phyloP scores from a whole-genome alignment of 2,888 invertebrate species.

The Drosophila neonasuta region DNA sequence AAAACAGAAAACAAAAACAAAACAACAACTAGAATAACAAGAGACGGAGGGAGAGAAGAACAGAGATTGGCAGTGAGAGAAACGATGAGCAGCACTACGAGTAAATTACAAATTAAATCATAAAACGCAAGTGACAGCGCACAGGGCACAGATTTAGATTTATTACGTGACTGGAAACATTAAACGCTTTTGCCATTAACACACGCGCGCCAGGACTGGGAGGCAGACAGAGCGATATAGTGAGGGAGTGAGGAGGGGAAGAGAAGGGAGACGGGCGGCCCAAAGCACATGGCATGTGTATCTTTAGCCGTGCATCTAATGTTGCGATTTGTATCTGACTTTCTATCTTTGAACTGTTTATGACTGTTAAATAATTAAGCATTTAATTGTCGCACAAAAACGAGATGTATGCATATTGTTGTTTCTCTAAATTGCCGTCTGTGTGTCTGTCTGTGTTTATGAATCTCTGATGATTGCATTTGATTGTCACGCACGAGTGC shows the following conservation, averaged over 20 bases:
- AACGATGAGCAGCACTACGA: constrained; percentile 50
- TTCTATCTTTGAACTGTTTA: constrained; percentile 25
- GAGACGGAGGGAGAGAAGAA: constrained; percentile 5
- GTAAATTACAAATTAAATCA: constrained; percentile 77
- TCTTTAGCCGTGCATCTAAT: constrained; percentile 28
- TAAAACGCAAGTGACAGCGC: constrained; percentile 78
- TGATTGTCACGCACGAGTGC: constrained; percentile 20
- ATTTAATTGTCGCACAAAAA: constrained; percentile 49
- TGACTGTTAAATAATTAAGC: constrained; percentile 35
- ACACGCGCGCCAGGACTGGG: constrained; percentile 63
- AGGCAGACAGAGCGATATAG: not conserved
- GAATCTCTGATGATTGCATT: not conserved
- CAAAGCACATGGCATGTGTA: constrained; percentile 35
- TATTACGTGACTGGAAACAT: constrained; percentile 77
- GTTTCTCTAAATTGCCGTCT: too few relatives aligned
- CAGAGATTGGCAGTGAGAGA: not conserved
- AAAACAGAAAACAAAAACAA: constrained; percentile 3
- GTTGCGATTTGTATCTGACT: constrained; percentile 16
- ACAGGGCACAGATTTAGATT: constrained; percentile 76
- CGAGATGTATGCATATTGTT: not conserved
- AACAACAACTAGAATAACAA: constrained; percentile 25
- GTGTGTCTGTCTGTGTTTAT: not conserved
- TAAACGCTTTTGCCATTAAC: constrained; percentile 75
- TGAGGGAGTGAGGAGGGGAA: constrained; percentile 3
- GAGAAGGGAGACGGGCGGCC: not conserved